phyloP scores from a whole-genome alignment of 1,140 invertebrate genomes.

The Trichonephila clavipes region DNA sequence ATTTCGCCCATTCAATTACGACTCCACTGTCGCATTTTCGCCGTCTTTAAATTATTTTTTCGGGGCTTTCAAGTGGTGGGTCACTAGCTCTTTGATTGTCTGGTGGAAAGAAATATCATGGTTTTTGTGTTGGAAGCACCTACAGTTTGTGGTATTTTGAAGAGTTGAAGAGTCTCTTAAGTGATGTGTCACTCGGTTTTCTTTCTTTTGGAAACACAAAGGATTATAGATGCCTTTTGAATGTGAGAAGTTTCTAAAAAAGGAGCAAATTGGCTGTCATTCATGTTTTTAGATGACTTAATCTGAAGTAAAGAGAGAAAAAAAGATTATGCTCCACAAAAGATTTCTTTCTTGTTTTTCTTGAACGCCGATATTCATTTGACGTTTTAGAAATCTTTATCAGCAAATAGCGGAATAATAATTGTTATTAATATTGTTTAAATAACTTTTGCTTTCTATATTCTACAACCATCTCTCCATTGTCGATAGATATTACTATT shows the following conservation, averaged over 20 bases:
- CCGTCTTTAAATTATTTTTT: conserved; percentile 21
- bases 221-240: conserved; percentile 2
- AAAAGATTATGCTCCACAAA: neutral
- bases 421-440: neutral
- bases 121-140: neutral
- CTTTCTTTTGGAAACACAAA: neutral
- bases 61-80: conserved; percentile 32
- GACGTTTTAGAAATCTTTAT: neutral
- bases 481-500: too few species aligned
- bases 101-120: neutral
- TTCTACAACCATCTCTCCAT: too few species aligned
- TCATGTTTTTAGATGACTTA: neutral
- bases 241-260: conserved; percentile 18
- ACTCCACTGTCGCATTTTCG: conserved; percentile 11
- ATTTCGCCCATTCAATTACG: conserved; percentile 26
- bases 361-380: neutral
- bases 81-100: conserved; percentile 70
- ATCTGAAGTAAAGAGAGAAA: neutral
- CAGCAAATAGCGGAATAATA: neutral
- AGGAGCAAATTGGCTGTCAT: conserved; percentile 21
- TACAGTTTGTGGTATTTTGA: neutral
- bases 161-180: neutral
- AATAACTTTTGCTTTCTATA: neutral
- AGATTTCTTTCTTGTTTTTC: neutral
- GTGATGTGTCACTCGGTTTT: conserved; percentile 39